Percentiles rank a stretch among this genome's conserved stretches.
These are phyloP conservation scores for Cephus sareptanus DNA, from an alignment of 2,888 invertebrate genomes.

Conservation along the genomic window DNA sequence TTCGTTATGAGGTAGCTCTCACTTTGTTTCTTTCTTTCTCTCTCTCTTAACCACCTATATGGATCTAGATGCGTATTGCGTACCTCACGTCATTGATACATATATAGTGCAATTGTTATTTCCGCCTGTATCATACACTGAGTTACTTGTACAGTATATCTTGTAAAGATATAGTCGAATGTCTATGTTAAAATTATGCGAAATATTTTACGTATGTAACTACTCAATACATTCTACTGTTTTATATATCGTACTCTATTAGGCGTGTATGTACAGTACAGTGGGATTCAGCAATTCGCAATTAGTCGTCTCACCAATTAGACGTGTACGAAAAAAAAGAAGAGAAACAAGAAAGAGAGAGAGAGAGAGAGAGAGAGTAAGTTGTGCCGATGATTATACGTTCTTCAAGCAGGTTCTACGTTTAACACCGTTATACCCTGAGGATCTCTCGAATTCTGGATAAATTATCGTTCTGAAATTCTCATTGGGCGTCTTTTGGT, in stretches of 20 bases:
- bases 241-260: not conserved
- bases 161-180: not conserved
- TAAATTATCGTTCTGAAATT: not conserved
- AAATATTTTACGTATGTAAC: not conserved
- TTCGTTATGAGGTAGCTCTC: conserved; percentile 9
- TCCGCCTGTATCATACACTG: not conserved
- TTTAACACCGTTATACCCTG: not conserved
- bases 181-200: not conserved
- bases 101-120: not conserved
- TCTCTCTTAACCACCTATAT: conserved; percentile 20
- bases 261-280: not conserved
- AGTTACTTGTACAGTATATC: not conserved
- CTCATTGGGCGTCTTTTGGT: not conserved
- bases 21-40: not conserved
- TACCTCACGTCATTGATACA: not conserved
- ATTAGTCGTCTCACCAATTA: not conserved
- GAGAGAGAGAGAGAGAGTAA: not conserved
- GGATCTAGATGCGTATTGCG: not conserved
- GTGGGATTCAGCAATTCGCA: not conserved
- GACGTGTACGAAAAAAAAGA: not conserved
- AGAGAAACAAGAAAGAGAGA: not conserved
- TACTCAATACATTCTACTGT: not conserved
- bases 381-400: not conserved
- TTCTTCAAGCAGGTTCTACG: not conserved
- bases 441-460: not conserved